A percentile compares a stretch with the other conserved stretches of the same genome.
Conservation (phyloP, 2,113 vertebrate species). For the Thermophis baileyi region DNA sequence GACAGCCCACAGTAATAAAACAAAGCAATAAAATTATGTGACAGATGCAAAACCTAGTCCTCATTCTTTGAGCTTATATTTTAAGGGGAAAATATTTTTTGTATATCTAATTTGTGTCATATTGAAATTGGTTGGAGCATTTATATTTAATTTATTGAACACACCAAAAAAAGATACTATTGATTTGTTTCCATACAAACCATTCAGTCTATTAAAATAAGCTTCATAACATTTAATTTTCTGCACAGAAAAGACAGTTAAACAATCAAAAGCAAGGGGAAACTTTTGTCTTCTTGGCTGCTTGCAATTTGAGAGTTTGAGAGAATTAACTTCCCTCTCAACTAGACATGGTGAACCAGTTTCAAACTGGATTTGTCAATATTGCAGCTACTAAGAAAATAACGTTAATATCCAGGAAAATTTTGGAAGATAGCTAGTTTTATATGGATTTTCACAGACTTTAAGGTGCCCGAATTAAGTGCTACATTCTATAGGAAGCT, state of each 20-base stretch:
- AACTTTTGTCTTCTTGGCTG: neutral
- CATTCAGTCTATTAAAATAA: slow-evolving; percentile 56
- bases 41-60: slow-evolving; percentile 49
- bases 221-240: slow-evolving; percentile 60
- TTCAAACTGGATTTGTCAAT: neutral
- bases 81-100: slow-evolving; percentile 47
- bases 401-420: neutral
- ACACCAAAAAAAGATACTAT: slow-evolving; percentile 40
- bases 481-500: neutral
- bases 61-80: slow-evolving; percentile 48
- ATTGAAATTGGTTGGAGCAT: slow-evolving; percentile 50
- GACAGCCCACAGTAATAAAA: slow-evolving; percentile 60
- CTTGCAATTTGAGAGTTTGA: slow-evolving; percentile 11
- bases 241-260: slow-evolving; percentile 28
- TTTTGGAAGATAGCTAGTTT: neutral
- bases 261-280: slow-evolving; percentile 21
- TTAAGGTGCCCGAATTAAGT: neutral
- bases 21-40: slow-evolving; percentile 57
- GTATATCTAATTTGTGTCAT: slow-evolving; percentile 60
- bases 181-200: slow-evolving; percentile 57
- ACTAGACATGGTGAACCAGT: neutral
- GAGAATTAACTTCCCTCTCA: neutral
- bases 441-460: neutral
- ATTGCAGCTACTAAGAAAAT: neutral
- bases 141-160: slow-evolving; percentile 61